Conservation (phyloP, 2,797 vertebrate species). For the Okamejei kenojei region DNA sequence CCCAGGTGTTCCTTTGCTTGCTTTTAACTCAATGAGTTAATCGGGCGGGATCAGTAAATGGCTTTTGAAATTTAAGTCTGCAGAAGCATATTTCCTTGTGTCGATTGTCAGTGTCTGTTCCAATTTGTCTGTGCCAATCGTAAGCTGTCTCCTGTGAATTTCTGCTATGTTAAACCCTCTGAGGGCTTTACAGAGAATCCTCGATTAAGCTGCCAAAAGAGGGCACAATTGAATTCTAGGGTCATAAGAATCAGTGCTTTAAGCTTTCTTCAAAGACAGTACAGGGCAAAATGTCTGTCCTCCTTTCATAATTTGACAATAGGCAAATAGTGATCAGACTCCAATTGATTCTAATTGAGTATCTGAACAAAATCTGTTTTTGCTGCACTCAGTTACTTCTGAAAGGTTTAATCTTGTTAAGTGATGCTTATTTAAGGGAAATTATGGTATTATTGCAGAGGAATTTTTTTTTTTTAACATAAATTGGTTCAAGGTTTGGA, state of each 20-base stretch:
- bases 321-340: constrained; percentile 29
- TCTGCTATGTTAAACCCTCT: constrained; percentile 31
- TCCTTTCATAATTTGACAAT: constrained; percentile 5
- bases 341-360: background rate
- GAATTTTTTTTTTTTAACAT: background rate
- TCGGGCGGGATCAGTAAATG: background rate
- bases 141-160: constrained; percentile 35
- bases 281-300: background rate
- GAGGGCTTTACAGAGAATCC: constrained; percentile 20
- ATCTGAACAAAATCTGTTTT: background rate
- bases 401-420: background rate
- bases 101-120: constrained; percentile 19
- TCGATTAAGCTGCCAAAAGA: constrained; percentile 32
- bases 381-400: no score
- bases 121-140: constrained; percentile 31
- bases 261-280: constrained; percentile 26
- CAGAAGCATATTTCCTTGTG: constrained; percentile 33
- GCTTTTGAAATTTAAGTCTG: constrained; percentile 21
- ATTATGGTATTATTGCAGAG: background rate
- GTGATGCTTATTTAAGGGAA: background rate
- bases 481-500: background rate
- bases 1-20: background rate
- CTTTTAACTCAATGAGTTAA: constrained; percentile 30
- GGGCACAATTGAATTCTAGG: constrained; percentile 18
- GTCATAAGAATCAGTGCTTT: constrained; percentile 3